Percentiles rank a stretch among this genome's conserved stretches.
Evolutionary conservation across 92 coral and sea anemone species (phyloP).

Genomic region (Metridium senile): DNA sequence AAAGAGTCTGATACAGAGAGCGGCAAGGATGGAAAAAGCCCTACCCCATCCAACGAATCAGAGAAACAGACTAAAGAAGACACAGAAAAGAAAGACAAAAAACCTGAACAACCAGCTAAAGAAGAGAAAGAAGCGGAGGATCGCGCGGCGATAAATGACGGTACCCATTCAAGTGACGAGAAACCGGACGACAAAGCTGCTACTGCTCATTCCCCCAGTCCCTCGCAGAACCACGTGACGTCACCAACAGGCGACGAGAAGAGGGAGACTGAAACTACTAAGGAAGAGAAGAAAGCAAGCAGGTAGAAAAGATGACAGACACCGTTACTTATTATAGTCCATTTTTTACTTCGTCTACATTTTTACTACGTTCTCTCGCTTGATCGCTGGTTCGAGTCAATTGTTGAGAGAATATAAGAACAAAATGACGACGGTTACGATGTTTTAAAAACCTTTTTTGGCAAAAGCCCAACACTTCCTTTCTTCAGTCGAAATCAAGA

Average conservation of each 20-base stretch:
- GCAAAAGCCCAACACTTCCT: too few relatives aligned
- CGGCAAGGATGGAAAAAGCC: slow-evolving; percentile 9
- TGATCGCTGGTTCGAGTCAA: slow-evolving; percentile 6
- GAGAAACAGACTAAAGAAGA: slow-evolving; percentile 27
- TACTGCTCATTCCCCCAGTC: neutral
- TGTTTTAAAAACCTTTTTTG: too few relatives aligned
- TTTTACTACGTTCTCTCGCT: neutral
- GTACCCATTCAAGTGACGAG: slow-evolving; percentile 19
- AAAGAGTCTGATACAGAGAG: slow-evolving; percentile 22
- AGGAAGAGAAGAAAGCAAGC: slow-evolving; percentile 10
- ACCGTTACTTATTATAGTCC: too few relatives aligned
- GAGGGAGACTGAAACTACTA: slow-evolving; percentile 2
- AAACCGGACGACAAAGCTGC: neutral
- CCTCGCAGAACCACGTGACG: slow-evolving; percentile 1
- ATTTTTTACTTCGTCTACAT: too few relatives aligned
- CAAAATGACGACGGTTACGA: neutral
- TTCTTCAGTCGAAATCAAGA: too few relatives aligned
- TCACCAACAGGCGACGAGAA: slow-evolving; percentile 8
- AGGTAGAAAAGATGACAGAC: slow-evolving; percentile 19
- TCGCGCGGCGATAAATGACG: slow-evolving; percentile 6
- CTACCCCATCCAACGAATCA: slow-evolving; percentile 28
- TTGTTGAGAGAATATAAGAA: neutral
- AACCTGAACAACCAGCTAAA: neutral
- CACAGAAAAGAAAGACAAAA: slow-evolving; percentile 34
- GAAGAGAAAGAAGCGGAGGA: slow-evolving; percentile 5